Base-by-base conservation (phyloP, 2,113 vertebrate species). In the Ailuropoda melanoleuca region DNA sequence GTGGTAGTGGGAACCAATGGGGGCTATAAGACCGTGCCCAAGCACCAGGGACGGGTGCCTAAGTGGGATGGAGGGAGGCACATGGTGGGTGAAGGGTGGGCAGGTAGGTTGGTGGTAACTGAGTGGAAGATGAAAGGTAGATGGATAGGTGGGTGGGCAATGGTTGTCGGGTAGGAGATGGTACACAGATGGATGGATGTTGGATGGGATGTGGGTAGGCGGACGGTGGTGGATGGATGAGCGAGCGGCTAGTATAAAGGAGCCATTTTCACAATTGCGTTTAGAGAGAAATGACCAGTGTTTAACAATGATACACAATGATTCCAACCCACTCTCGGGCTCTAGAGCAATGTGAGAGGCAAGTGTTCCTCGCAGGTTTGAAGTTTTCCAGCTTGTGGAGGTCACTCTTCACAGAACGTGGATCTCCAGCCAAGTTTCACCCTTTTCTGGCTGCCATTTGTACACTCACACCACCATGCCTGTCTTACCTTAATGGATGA, bases 331-430 rank as follows among this genome's bases (percentile, higher is more conserved):
- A 66, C 19, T 23, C 8, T 64, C 55, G 48, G 26, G 62, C 10
- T 81, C 19, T 34, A 24, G 37, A 39, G 34, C 34, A 31, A 55
- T 2, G 14, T 24, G 34, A 80, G 74, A 84, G 72, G 55, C 55
- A 39, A 87, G 29, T 1, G 15, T 11, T 74, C 24, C 83, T 78
- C 37, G 6, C 1, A 29, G 46, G 60, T 34, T 29, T n/a, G n/a
- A 64, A 9, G 17, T 31, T 56, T 56, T 50, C 46, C 46, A 85
- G 34, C 55, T 37, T 88, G 21, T 3, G 23, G 43, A 39, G 53
- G 23, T 62, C 1, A 2, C 60, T 26, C 19, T 26, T 31, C 0
- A 1, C 88, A n/a, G 46, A 62, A 48, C 0, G 1, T 18, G 31
- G 12, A 4, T 12, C 82, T 95, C 82, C n/a, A 29, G 70, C 43